phyloP scores from a whole-genome alignment of 2,888 invertebrate species.

The Oscheius sp. region DNA sequence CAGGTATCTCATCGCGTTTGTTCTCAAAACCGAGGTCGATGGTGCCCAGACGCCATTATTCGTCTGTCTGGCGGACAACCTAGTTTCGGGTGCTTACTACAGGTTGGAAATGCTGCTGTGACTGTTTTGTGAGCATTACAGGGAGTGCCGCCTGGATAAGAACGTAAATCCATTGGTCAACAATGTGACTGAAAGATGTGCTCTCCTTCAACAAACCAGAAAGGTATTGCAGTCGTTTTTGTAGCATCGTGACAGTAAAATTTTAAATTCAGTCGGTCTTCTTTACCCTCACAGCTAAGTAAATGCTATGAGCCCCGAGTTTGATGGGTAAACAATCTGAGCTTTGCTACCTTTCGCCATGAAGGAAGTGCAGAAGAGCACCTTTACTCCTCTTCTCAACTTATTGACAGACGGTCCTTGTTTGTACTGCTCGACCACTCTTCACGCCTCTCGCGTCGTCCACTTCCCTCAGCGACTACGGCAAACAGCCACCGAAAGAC shows the following conservation, averaged over 20 bases:
- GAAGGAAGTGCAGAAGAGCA: slow-evolving; percentile 30
- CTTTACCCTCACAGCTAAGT: slow-evolving; percentile 4
- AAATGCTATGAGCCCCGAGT: slow-evolving; percentile 17
- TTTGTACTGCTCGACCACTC: slow-evolving; percentile 37
- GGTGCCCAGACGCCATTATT: slow-evolving; percentile 36
- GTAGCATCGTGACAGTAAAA: not conserved
- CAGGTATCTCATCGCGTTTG: slow-evolving; percentile 20
- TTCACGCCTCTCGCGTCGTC: slow-evolving; percentile 37
- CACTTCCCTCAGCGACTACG: slow-evolving; percentile 29
- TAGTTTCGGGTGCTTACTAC: slow-evolving; percentile 30
- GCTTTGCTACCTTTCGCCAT: not conserved
- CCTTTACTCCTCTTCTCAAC: slow-evolving; percentile 27
- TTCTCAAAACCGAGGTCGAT: slow-evolving; percentile 25
- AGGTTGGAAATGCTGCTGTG: not conserved
- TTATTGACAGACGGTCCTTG: slow-evolving; percentile 32
- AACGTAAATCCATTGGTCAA: slow-evolving; percentile 37
- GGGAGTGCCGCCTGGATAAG: slow-evolving; percentile 32
- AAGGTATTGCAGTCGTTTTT: slow-evolving; percentile 7
- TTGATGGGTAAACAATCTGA: slow-evolving; percentile 24
- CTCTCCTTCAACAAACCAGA: slow-evolving; percentile 13
- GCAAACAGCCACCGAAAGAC: slow-evolving; percentile 37
- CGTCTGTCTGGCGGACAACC: slow-evolving; percentile 15
- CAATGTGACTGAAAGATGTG: slow-evolving; percentile 14
- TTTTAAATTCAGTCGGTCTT: slow-evolving; percentile 9
- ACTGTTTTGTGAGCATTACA: slow-evolving; percentile 15